A percentile compares a stretch with the other conserved stretches of the same genome.
phyloP scores from a whole-genome alignment of 2,888 invertebrate genomes.

The Parochlus steinenii region DNA sequence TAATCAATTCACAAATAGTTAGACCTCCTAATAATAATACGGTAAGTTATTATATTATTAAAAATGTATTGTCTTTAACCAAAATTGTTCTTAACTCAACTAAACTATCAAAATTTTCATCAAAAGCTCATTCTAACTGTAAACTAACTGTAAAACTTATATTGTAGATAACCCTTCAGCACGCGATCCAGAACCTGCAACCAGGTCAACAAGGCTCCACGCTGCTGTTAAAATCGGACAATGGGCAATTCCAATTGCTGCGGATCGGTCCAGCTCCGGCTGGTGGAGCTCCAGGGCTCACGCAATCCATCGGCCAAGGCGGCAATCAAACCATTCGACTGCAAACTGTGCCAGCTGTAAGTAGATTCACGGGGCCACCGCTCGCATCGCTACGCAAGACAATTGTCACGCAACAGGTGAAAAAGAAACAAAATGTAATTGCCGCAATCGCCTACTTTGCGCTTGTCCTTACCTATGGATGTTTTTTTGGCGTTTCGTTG shows the following conservation, averaged over 20 bases:
- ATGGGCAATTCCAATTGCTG: slow-evolving; percentile 86
- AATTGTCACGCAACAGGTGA: slow-evolving; percentile 32
- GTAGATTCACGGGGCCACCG: slow-evolving; percentile 51
- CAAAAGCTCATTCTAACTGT: too few relatives aligned
- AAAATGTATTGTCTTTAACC: background rate
- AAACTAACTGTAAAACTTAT: too few relatives aligned
- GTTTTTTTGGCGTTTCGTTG: slow-evolving; percentile 2
- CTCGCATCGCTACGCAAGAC: slow-evolving; percentile 44
- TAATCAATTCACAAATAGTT: slow-evolving; percentile 11
- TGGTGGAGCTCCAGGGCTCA: slow-evolving; percentile 30
- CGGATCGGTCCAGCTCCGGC: slow-evolving; percentile 70
- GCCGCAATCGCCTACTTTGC: slow-evolving; percentile 2
- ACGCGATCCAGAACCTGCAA: slow-evolving; percentile 71
- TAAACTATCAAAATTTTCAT: too few relatives aligned
- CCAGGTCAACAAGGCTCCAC: slow-evolving; percentile 74
- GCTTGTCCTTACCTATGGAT: background rate
- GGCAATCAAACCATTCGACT: slow-evolving; percentile 62
- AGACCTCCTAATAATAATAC: slow-evolving; percentile 11
- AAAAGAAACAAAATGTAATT: slow-evolving; percentile 29
- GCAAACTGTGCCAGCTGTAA: slow-evolving; percentile 76
- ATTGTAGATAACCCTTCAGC: slow-evolving; percentile 71
- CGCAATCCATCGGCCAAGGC: slow-evolving; percentile 33
- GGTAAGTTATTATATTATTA: slow-evolving; percentile 8
- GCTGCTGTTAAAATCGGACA: slow-evolving; percentile 89
- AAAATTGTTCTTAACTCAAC: too few relatives aligned